Percentiles rank a stretch among this genome's conserved stretches.
phyloP scores from a whole-genome alignment of 2,113 vertebrate genomes.

The Cinclus cinclus region DNA sequence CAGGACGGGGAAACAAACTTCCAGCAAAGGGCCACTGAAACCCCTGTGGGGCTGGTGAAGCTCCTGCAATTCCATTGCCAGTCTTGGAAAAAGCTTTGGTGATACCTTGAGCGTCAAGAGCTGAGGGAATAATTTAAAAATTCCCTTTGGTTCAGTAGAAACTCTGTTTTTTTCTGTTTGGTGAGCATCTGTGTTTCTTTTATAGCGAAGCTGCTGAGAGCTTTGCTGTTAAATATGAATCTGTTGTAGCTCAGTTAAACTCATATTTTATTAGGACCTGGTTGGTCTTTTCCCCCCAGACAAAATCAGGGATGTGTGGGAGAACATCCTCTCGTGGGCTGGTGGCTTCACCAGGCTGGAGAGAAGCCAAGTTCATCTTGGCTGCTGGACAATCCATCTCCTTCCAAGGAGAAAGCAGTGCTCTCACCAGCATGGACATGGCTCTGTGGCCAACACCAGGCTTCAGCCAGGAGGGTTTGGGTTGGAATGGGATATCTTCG shows the following conservation, averaged over 20 bases:
- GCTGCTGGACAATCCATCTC: background rate
- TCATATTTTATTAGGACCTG: background rate
- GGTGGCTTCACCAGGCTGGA: background rate
- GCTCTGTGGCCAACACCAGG: background rate
- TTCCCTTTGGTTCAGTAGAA: background rate
- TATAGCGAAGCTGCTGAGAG: background rate
- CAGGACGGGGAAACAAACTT: background rate
- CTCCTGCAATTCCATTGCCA: background rate
- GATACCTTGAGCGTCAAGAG: background rate
- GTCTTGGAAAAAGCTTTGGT: background rate
- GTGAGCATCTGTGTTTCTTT: background rate
- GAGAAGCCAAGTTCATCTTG: background rate
- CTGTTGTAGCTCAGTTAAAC: background rate
- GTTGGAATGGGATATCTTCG: background rate
- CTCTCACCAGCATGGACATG: accelerated
- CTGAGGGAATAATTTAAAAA: background rate
- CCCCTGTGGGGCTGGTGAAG: background rate
- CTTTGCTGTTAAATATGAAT: background rate
- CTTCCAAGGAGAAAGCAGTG: background rate
- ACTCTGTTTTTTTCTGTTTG: background rate
- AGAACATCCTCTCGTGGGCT: background rate
- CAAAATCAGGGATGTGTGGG: background rate
- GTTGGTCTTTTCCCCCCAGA: background rate
- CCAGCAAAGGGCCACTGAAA: background rate
- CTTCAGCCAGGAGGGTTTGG: background rate